Percentiles rank a stretch among this genome's conserved stretches.
These are phyloP conservation scores for Carposina sasakii DNA, from an alignment of 1,140 invertebrate genomes.

Conservation along the genomic window DNA sequence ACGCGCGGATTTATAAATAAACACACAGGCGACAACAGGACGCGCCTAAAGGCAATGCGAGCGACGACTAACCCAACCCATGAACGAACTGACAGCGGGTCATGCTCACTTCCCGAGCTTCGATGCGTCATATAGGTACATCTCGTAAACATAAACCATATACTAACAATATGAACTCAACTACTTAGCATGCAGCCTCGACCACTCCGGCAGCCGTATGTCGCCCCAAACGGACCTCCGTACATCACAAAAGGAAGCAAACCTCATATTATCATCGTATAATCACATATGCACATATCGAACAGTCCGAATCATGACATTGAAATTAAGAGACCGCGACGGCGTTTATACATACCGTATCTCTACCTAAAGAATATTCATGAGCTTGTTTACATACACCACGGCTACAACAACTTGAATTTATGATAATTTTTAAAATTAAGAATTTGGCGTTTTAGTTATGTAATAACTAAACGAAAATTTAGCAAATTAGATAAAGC, in stretches of 20 bases:
- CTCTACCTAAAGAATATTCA: not conserved
- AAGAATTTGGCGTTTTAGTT: too few relatives aligned
- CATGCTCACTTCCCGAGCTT: slow-evolving; percentile 43
- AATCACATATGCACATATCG: too few relatives aligned
- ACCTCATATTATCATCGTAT: not conserved
- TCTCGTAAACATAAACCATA: slow-evolving; percentile 29
- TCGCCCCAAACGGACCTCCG: not conserved
- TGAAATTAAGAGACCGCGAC: not conserved
- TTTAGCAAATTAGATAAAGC: too few relatives aligned
- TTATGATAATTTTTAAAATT: too few relatives aligned
- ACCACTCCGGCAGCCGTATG: not conserved
- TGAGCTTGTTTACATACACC: too few relatives aligned
- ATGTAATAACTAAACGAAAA: too few relatives aligned
- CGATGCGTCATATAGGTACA: slow-evolving; percentile 60
- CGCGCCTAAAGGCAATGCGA: slow-evolving; percentile 43
- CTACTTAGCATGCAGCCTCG: slow-evolving; percentile 5
- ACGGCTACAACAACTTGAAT: too few relatives aligned
- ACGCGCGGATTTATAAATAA: slow-evolving; percentile 59
- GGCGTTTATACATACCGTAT: not conserved
- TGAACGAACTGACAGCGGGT: slow-evolving; percentile 45
- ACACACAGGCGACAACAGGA: slow-evolving; percentile 54
- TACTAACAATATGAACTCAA: slow-evolving; percentile 18
- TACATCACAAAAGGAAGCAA: slow-evolving; percentile 1
- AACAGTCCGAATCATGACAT: not conserved
- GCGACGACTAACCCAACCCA: slow-evolving; percentile 42